Evolutionary conservation across 2,888 invertebrate species (phyloP).

Genomic region (Drosophila kanekoi): DNA sequence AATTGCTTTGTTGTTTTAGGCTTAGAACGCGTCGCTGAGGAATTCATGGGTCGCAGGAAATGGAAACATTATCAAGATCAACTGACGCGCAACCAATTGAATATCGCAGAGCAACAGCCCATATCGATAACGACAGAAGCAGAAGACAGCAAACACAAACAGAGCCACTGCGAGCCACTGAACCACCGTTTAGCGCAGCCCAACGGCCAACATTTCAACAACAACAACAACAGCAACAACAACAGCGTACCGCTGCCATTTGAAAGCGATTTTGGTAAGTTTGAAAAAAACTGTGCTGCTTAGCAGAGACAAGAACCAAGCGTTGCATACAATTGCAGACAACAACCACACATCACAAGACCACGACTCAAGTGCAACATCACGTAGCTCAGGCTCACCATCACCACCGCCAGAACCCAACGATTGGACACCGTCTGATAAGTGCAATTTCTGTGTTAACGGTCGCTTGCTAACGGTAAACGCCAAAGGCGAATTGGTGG

Average conservation of each 20-base stretch:
- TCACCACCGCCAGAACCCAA: conserved; percentile 85
- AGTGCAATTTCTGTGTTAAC: conserved; percentile 94
- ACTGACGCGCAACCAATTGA: conserved; percentile 86
- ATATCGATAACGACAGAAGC: conserved; percentile 63
- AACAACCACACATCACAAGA: conserved; percentile 69
- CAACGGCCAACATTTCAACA: conserved; percentile 56
- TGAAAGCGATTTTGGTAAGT: conserved; percentile 66
- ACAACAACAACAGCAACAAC: conserved; percentile 31
- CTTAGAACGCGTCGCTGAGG: conserved; percentile 98
- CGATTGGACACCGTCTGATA: conserved; percentile 93
- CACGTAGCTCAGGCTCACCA: conserved; percentile 74
- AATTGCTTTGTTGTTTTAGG: conserved; percentile 86
- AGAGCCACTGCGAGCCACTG: conserved; percentile 63
- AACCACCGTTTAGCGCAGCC: conserved; percentile 70
- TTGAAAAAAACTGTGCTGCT: background rate
- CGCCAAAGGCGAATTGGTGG: conserved; percentile 85
- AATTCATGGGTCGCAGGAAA: conserved; percentile 98
- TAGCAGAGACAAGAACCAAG: conserved; percentile 2
- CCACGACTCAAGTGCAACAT: conserved; percentile 67
- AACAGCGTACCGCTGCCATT: conserved; percentile 49
- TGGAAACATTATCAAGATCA: conserved; percentile 97
- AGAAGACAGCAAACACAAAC: conserved; percentile 42
- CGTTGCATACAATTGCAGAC: conserved; percentile 29
- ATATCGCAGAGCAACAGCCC: conserved; percentile 78
- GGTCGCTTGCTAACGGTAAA: conserved; percentile 88